Evolutionary conservation across 2,888 invertebrate species (phyloP).

Genomic region (Prionchulus punctatus): DNA sequence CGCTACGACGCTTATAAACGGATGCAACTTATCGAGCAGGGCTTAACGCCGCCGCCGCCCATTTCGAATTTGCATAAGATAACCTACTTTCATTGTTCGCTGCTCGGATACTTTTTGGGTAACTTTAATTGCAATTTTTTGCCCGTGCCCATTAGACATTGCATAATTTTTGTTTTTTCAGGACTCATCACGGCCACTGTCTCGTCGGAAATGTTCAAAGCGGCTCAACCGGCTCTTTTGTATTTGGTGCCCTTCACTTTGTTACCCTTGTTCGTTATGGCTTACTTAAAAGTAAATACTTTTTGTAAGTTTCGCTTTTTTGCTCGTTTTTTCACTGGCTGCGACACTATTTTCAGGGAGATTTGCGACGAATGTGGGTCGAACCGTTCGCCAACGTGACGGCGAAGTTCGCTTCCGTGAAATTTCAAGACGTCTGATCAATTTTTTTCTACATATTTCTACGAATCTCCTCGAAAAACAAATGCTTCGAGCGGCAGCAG

Average conservation of each 20-base stretch:
- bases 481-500: too few relatives aligned
- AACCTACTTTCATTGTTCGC: constrained; percentile 94
- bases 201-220: constrained; percentile 92
- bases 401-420: not conserved
- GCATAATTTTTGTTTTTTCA: constrained; percentile 19
- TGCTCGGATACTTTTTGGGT: constrained; percentile 90
- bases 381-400: constrained; percentile 37
- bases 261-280: constrained; percentile 87
- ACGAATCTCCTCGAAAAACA: too few relatives aligned
- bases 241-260: constrained; percentile 94
- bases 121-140: too few relatives aligned
- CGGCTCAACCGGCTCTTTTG: constrained; percentile 87
- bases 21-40: constrained; percentile 53
- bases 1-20: constrained; percentile 95
- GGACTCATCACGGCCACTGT: constrained; percentile 80
- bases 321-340: too few relatives aligned
- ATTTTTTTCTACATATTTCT: too few relatives aligned
- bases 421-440: not conserved
- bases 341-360: constrained; percentile 51
- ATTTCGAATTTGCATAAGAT: constrained; percentile 30
- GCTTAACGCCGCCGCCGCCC: constrained; percentile 37
- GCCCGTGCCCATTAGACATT: not conserved
- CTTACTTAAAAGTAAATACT: constrained; percentile 71
- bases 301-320: too few relatives aligned
- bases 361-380: constrained; percentile 91